Conservation (phyloP, 2,888 invertebrate genomes). For the Neocrepidodera transversa region DNA sequence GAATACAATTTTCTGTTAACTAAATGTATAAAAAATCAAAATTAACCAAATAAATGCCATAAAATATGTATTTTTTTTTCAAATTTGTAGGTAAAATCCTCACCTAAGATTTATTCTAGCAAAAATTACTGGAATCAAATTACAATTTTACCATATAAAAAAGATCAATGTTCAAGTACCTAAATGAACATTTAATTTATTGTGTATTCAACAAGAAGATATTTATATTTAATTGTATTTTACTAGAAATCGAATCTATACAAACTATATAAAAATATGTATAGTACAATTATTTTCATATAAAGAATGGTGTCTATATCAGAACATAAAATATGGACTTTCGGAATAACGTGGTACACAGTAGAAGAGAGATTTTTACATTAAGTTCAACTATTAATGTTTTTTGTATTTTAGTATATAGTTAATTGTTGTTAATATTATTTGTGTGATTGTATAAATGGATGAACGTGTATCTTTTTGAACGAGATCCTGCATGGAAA, state of each 20-base stretch:
- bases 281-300: conserved; percentile 27
- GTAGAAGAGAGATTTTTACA: conserved; percentile 41
- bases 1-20: background rate
- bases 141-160: no score
- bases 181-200: no score
- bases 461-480: conserved; percentile 11
- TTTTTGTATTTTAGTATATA: conserved; percentile 42
- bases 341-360: conserved; percentile 51
- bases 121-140: no score
- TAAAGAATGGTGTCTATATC: conserved; percentile 19
- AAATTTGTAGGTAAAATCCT: no score
- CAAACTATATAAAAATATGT: conserved; percentile 21
- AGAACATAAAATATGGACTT: conserved; percentile 21
- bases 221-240: no score
- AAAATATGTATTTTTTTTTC: no score
- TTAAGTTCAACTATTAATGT: conserved; percentile 41
- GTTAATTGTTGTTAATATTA: conserved; percentile 52
- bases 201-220: no score
- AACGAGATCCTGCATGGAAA: background rate
- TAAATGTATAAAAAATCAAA: background rate
- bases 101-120: no score
- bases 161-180: no score
- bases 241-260: conserved; percentile 2
- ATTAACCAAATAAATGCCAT: background rate
- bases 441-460: conserved; percentile 49